phyloP scores from a whole-genome alignment of 2,113 vertebrate species.

The Lamprologus lemairii region DNA sequence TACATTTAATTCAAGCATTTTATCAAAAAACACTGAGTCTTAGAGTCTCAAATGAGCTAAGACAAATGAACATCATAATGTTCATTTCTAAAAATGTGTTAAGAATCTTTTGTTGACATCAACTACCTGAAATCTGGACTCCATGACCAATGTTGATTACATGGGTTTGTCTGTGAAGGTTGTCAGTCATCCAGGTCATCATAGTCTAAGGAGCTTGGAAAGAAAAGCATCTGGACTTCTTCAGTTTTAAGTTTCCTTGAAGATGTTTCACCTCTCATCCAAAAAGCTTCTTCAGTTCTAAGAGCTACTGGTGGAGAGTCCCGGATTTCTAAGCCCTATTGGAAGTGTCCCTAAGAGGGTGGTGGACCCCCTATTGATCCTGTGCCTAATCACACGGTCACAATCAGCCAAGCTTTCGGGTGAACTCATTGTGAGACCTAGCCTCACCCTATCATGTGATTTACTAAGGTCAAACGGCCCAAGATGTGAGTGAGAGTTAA shows the following conservation, averaged over 20 bases:
- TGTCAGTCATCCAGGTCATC: not conserved
- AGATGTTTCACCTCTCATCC: not conserved
- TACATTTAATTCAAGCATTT: not conserved
- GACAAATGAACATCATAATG: not conserved
- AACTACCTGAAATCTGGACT: not conserved
- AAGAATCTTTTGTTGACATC: not conserved
- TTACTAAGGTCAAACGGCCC: not conserved
- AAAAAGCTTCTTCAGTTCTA: not conserved
- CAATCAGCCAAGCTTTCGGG: not conserved
- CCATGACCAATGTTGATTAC: not conserved
- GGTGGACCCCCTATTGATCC: not conserved
- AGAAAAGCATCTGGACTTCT: not conserved
- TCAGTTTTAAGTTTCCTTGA: not conserved
- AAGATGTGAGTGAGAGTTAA: not conserved
- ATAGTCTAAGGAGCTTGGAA: not conserved
- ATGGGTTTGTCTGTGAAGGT: not conserved
- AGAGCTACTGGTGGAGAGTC: not conserved
- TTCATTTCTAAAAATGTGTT: not conserved
- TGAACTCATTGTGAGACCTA: not conserved
- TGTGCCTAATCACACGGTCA: not conserved
- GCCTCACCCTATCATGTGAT: not conserved
- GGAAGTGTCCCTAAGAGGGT: not conserved
- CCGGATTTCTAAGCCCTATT: not conserved
- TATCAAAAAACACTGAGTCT: not conserved
- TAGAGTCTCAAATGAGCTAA: not conserved